These are phyloP conservation scores for Seira ritae DNA, from an alignment of 2,888 invertebrate genomes.

Conservation along the genomic window DNA sequence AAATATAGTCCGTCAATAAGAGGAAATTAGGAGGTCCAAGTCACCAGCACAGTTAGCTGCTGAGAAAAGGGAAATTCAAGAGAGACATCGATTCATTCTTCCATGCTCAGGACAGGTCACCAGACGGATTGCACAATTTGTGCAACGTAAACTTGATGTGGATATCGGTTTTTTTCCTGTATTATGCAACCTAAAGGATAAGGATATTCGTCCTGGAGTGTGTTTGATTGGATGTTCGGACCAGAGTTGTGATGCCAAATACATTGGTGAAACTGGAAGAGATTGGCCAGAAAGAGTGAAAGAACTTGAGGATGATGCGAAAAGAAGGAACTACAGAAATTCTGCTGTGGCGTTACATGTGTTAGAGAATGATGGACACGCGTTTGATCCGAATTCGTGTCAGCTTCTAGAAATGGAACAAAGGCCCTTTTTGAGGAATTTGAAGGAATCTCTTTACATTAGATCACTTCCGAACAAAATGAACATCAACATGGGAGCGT, in stretches of 20 bases:
- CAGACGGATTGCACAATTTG: not conserved
- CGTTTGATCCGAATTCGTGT: not conserved
- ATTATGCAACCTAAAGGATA: constrained; percentile 8
- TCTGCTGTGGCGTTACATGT: constrained; percentile 3
- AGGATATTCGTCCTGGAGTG: not conserved
- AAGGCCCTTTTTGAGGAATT: not conserved
- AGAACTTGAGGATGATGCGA: constrained; percentile 16
- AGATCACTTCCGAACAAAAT: not conserved
- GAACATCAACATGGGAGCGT: too few species aligned
- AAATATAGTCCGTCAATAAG: not conserved
- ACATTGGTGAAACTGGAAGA: constrained; percentile 9
- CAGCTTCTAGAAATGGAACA: not conserved
- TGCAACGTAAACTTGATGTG: not conserved
- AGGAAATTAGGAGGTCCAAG: not conserved
- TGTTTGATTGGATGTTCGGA: not conserved
- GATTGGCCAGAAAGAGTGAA: not conserved
- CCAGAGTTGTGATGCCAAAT: not conserved
- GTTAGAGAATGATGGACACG: constrained; percentile 6
- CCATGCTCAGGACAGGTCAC: constrained; percentile 23
- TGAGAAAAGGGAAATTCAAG: not conserved
- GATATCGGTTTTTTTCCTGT: constrained; percentile 24
- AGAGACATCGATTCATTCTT: constrained; percentile 15
- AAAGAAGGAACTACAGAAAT: not conserved
- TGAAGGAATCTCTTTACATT: constrained; percentile 24
- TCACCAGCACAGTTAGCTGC: not conserved